Percentiles rank a stretch among this genome's conserved stretches.
Conservation (phyloP, 2,113 vertebrate genomes). For the Cyprinodon brontotheroides region DNA sequence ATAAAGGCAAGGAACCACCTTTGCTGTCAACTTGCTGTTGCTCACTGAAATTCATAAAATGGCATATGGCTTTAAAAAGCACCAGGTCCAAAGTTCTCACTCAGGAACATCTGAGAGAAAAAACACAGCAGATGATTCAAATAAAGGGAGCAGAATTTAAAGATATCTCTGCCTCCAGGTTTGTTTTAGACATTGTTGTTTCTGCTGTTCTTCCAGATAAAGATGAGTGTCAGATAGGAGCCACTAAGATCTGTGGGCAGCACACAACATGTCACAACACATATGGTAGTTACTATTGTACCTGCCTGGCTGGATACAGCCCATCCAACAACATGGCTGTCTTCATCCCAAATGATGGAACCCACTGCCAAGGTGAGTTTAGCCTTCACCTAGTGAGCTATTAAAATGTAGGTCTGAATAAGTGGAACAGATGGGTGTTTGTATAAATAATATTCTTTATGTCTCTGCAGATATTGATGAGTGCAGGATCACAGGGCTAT, state of each 20-base stretch:
- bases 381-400: not conserved
- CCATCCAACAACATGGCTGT: constrained; percentile 87
- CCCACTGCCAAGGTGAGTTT: constrained; percentile 87
- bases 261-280: constrained; percentile 92
- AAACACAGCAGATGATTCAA: too few species aligned
- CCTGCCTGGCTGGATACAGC: constrained; percentile 87
- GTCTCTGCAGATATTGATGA: constrained; percentile 84
- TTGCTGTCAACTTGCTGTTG: too few species aligned
- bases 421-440: not conserved
- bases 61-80: too few species aligned
- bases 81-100: too few species aligned
- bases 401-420: not conserved
- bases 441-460: not conserved
- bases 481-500: constrained; percentile 79
- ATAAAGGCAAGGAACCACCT: too few species aligned
- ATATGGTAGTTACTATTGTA: constrained; percentile 90
- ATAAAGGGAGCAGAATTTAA: too few species aligned
- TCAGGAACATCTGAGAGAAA: too few species aligned
- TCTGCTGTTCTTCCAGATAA: constrained; percentile 83
- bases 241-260: constrained; percentile 87
- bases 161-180: too few species aligned
- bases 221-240: constrained; percentile 90
- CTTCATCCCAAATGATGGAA: constrained; percentile 97
- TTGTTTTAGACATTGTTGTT: not conserved
- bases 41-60: too few species aligned